These are phyloP conservation scores for Tenthredo distinguenda DNA, from an alignment of 2,888 invertebrate species.

Conservation along the genomic window DNA sequence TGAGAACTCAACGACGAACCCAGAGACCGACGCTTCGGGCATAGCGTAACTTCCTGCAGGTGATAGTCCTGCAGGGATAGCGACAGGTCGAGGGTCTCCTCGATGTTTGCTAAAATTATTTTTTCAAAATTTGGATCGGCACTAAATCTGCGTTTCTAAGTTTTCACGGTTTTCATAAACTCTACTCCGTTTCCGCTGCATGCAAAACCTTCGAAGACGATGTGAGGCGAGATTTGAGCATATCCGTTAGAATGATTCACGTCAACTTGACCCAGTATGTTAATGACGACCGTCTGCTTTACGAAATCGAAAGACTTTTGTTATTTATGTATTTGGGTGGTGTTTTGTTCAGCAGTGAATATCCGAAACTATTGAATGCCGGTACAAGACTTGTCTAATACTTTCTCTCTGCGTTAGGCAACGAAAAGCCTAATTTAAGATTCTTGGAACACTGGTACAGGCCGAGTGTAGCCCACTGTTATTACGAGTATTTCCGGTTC, in stretches of 20 bases:
- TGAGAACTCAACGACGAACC: slow-evolving; percentile 79
- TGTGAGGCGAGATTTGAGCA: not conserved
- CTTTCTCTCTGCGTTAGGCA: slow-evolving; percentile 11
- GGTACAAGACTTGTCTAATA: not conserved
- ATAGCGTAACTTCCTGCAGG: slow-evolving; percentile 83
- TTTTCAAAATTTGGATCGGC: not conserved
- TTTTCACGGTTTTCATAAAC: not conserved
- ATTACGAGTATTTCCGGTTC: not conserved
- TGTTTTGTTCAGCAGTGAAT: not conserved
- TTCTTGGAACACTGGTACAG: not conserved
- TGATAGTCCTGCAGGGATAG: slow-evolving; percentile 83
- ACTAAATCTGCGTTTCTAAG: not conserved
- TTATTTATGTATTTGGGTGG: not conserved
- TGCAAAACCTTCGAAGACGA: not conserved
- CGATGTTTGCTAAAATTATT: slow-evolving; percentile 80
- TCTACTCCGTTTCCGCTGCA: not conserved
- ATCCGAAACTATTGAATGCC: slow-evolving; percentile 2
- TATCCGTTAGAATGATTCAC: not conserved
- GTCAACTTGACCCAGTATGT: slow-evolving; percentile 13
- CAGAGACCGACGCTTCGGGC: slow-evolving; percentile 75
- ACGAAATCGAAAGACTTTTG: not conserved
- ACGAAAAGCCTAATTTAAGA: not conserved
- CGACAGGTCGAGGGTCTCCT: slow-evolving; percentile 81
- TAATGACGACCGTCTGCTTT: not conserved
- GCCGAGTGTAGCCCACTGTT: not conserved